phyloP scores from a whole-genome alignment of 2,888 invertebrate species.

The Marronus borbonicus region DNA sequence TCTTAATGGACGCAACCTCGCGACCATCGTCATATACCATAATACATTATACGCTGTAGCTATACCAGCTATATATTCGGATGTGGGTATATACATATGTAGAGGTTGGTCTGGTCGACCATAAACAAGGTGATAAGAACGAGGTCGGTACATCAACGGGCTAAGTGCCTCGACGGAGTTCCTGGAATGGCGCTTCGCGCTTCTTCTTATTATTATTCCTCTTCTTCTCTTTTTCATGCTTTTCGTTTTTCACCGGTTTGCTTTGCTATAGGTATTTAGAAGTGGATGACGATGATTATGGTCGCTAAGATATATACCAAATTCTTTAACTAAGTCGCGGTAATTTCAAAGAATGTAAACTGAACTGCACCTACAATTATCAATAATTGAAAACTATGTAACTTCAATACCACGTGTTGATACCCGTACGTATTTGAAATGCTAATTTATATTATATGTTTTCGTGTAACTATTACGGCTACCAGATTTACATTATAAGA shows the following conservation, averaged over 20 bases:
- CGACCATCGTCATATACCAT: slow-evolving; percentile 6
- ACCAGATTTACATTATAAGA: no score
- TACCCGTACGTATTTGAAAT: no score
- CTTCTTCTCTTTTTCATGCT: slow-evolving; percentile 9
- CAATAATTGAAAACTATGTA: no score
- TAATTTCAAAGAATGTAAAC: background rate
- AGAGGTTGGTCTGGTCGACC: slow-evolving; percentile 48
- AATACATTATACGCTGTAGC: slow-evolving; percentile 1
- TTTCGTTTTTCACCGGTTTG: slow-evolving; percentile 17
- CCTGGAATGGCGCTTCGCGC: slow-evolving; percentile 51
- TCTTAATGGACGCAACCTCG: slow-evolving; percentile 48
- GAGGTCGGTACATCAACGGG: slow-evolving; percentile 49
- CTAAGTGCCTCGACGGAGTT: slow-evolving; percentile 56
- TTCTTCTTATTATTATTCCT: slow-evolving; percentile 36
- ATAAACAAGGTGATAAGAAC: slow-evolving; percentile 53
- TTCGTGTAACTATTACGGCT: no score
- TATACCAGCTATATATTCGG: slow-evolving; percentile 13
- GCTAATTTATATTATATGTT: no score
- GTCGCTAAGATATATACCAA: slow-evolving; percentile 26
- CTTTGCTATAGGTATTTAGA: slow-evolving; percentile 16
- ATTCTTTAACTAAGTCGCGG: slow-evolving; percentile 26
- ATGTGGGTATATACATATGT: slow-evolving; percentile 38
- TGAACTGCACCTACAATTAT: no score
- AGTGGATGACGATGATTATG: slow-evolving; percentile 11
- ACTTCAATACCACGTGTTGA: no score